Base-by-base conservation (phyloP, 2,113 vertebrate genomes). In the Mohoua ochrocephala region DNA sequence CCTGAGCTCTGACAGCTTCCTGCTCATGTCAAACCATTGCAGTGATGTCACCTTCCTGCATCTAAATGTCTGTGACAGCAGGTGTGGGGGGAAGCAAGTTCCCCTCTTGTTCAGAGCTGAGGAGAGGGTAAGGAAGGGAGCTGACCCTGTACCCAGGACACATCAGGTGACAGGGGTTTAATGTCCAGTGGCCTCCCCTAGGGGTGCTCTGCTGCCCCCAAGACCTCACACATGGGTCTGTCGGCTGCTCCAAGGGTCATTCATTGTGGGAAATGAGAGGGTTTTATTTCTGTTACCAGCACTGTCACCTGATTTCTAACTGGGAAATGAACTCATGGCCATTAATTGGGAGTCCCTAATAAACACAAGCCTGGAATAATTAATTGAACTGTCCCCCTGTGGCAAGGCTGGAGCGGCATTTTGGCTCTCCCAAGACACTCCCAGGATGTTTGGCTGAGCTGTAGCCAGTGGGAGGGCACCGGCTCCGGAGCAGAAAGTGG, bases 401-500 rank as follows among this genome's bases (percentile, higher is more conserved):
- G 2, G 65, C 52, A 42, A 42, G 44, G 64, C 69, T 89, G 52
- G 39, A 19, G 53, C 2, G 1, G 65, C 0, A 19, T 31, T 81
- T 39, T 39, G 60, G 65, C 56, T 56, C 26, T 79, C 45, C 0
- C 1, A 44, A 60, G 79, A n/a, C 2, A 0, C 12, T 45, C 22
- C 35, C 2, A 3, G 86, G 61, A 33, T 1, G 4, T 33, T 74
- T 52, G 39, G 33, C 68, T 33, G n/a, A 78, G 65, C 54, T 2
- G 4, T 1, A 3, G 35, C 35, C 1, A 3, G 22, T 0, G 10
- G 23, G 67, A 60, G 13, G 22, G 39, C 80, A 83, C 24, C 0
- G 0, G 47, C 69, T 74, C 1, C 0, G 4, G 33, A 53, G 28
- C 3, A 84, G 52, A 45, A 45, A 60, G 44, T 1, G 0, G 26